phyloP scores from a whole-genome alignment of 2,797 vertebrate species.

The Anomalospiza imberbis region DNA sequence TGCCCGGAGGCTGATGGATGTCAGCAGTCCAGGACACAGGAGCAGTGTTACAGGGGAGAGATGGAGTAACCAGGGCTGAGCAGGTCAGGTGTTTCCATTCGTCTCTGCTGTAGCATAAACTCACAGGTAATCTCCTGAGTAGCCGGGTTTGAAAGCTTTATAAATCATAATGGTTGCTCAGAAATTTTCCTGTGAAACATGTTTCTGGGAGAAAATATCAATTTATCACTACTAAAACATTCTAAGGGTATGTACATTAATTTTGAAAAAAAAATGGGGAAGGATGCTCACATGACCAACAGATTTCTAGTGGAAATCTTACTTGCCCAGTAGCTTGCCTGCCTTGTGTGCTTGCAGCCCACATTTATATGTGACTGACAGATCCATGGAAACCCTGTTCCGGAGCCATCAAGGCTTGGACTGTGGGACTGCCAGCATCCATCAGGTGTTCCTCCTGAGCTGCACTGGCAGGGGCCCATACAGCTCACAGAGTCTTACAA shows the following conservation, averaged over 20 bases:
- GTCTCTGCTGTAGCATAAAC: not conserved
- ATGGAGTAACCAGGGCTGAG: not conserved
- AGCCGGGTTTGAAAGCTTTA: slow-evolving; percentile 8
- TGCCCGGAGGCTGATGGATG: not conserved
- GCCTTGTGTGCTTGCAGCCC: not conserved
- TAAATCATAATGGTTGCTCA: slow-evolving; percentile 11
- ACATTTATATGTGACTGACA: accelerated
- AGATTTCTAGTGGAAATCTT: not conserved
- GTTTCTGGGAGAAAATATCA: not conserved
- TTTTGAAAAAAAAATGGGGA: not conserved
- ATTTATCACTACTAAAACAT: slow-evolving; percentile 13
- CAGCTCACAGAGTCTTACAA: not conserved
- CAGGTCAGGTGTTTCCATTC: not conserved
- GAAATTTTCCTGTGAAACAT: not conserved
- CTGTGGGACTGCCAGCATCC: not conserved
- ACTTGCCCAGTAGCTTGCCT: not conserved
- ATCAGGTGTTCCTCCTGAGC: not conserved
- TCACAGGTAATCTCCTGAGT: not conserved
- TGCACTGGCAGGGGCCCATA: not conserved
- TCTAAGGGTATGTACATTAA: not conserved
- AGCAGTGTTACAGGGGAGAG: not conserved
- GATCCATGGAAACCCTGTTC: not conserved
- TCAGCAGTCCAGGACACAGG: not conserved
- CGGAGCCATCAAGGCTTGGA: not conserved
- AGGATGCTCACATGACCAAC: not conserved